These are phyloP conservation scores for Yponomeuta sedellus DNA, from an alignment of 2,888 invertebrate species.

Conservation along the genomic window DNA sequence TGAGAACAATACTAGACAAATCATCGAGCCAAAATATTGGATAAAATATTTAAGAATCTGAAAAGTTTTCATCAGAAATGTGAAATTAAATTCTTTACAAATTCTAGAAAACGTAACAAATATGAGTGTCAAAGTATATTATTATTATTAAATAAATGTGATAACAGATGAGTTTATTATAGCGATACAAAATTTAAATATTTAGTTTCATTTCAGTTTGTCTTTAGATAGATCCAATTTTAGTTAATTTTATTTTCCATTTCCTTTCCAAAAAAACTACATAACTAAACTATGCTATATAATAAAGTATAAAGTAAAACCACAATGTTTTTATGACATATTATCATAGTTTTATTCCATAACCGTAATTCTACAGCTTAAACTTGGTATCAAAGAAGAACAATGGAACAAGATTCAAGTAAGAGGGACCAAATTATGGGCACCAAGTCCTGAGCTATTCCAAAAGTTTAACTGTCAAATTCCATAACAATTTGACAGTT, in stretches of 20 bases:
- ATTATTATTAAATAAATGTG: constrained; percentile 76
- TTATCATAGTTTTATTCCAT: too few relatives aligned
- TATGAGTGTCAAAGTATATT: constrained; percentile 75
- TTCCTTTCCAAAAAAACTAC: background rate
- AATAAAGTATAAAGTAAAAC: too few relatives aligned
- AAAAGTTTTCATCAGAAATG: background rate
- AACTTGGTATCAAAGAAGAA: too few relatives aligned
- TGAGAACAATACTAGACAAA: constrained; percentile 17
- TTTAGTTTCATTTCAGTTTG: constrained; percentile 26
- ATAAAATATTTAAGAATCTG: background rate
- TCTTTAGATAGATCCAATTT: background rate
- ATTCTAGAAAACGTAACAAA: constrained; percentile 62
- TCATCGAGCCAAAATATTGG: too few relatives aligned
- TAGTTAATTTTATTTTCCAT: background rate
- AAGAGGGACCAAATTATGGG: too few relatives aligned
- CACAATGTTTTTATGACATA: too few relatives aligned
- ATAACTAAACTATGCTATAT: too few relatives aligned
- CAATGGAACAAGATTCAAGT: too few relatives aligned
- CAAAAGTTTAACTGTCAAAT: too few relatives aligned
- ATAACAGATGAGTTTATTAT: constrained; percentile 75
- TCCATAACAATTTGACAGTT: too few relatives aligned
- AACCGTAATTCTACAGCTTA: too few relatives aligned
- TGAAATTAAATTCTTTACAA: constrained; percentile 39
- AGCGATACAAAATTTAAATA: constrained; percentile 56
- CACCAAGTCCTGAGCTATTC: too few relatives aligned